Conservation (phyloP, 2,888 invertebrate genomes). For the Lasioglossum oenotherae region DNA sequence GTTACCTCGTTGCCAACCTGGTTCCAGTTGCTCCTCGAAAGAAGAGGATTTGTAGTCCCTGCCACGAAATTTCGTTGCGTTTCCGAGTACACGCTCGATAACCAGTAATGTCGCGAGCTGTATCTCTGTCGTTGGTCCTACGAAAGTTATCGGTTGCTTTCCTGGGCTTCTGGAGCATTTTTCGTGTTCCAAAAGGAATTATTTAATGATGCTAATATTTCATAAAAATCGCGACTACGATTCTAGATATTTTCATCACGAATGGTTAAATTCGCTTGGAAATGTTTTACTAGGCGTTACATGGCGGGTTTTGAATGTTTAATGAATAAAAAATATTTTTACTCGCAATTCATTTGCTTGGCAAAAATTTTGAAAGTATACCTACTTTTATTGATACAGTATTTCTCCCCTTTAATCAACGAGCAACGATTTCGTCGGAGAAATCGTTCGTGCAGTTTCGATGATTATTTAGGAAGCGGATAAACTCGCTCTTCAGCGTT, state of each 20-base stretch:
- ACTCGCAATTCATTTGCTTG: neutral
- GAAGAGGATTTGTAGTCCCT: constrained; percentile 24
- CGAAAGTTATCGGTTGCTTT: neutral
- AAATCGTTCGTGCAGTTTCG: neutral
- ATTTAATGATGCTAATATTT: neutral
- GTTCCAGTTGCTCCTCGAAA: constrained; percentile 2
- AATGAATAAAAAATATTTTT: neutral
- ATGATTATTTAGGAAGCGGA: constrained; percentile 9
- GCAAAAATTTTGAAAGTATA: neutral
- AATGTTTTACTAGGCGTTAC: neutral
- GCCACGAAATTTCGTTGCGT: neutral
- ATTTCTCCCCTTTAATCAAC: neutral
- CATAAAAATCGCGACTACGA: neutral
- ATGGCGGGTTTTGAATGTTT: neutral
- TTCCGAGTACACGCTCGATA: neutral
- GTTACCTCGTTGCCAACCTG: constrained; percentile 18
- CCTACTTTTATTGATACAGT: neutral
- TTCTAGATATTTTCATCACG: neutral
- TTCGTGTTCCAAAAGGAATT: too few species aligned
- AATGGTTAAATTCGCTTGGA: neutral
- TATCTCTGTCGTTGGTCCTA: neutral
- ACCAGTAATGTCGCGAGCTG: neutral
- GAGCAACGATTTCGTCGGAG: neutral
- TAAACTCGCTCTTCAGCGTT: neutral
- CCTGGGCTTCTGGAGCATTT: too few species aligned